Base-by-base conservation (phyloP, 2,797 vertebrate genomes). In the Poecile montanus region DNA sequence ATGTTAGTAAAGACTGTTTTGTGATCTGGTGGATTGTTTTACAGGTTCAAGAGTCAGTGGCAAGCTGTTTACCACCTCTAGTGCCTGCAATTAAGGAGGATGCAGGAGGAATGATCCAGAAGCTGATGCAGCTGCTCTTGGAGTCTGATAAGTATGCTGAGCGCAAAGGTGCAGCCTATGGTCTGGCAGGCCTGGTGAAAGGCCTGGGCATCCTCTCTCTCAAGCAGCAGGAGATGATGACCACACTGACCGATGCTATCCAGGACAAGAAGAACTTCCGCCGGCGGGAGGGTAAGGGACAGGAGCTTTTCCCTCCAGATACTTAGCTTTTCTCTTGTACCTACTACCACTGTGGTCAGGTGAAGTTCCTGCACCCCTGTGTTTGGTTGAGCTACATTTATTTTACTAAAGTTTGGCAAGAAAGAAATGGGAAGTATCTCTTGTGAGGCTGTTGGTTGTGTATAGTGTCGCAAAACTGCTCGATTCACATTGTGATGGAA, bases 231-330 rank as follows among this genome's bases (percentile, higher is more conserved):
- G 99, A 99, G 58, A 99, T 99, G 98, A 99, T 99, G 99, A 97
- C 98, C 74, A 99, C 99, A 0, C 97, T 99, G 85, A 99, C 99
- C 0, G 99, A 99, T 17, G 99, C 99, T 93, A 99, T 99, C 94
- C 99, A 99, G 96, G 99, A 99, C 97, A 99, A 99, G 98, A 99
- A 99, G 95, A 99, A 99, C 97, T 99, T 99, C 96, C 98, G 99
- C 61, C 98, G 99, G 27, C 98, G 99, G 96, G 99, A 99, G 93
- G 99, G 99, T 99, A 86, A 97, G 98, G 71, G 29, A 16, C 56
- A 13, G 42, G 47, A 78, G 27, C n/a, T 77, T 79, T 83, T 47
- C 47, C 29, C 23, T 87, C 36, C 61, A 38, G 14, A 61, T 29
- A 30, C 11, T 76, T 26, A 1, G 6, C 2, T 6, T 16, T 76